phyloP scores from a whole-genome alignment of 2,888 invertebrate genomes.

The Cataglyphis albicans region DNA sequence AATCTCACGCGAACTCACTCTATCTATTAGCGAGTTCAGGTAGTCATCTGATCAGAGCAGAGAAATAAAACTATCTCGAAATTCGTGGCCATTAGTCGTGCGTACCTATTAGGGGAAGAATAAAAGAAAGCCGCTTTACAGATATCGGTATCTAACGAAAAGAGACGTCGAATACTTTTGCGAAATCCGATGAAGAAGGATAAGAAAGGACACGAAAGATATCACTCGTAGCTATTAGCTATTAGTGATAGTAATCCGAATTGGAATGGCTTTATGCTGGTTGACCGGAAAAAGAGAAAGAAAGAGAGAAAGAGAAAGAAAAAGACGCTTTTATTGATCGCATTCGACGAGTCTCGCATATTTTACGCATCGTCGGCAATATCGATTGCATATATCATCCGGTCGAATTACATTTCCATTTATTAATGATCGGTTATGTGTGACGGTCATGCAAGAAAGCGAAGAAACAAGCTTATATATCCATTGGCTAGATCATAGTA shows the following conservation, averaged over 20 bases:
- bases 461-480: constrained; percentile 58
- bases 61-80: constrained; percentile 41
- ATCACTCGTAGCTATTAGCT: constrained; percentile 44
- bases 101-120: constrained; percentile 40
- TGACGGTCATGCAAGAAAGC: not conserved
- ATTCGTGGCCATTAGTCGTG: constrained; percentile 45
- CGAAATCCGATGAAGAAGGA: constrained; percentile 38
- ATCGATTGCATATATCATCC: constrained; percentile 38
- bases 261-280: constrained; percentile 31
- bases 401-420: constrained; percentile 72
- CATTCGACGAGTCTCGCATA: not conserved
- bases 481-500: constrained; percentile 69
- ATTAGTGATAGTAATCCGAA: constrained; percentile 32
- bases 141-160: constrained; percentile 15
- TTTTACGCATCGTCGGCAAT: constrained; percentile 1
- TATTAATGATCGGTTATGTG: constrained; percentile 58
- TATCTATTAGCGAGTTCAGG: constrained; percentile 50
- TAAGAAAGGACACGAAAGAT: constrained; percentile 40
- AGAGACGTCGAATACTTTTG: constrained; percentile 27
- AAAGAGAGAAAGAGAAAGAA: not conserved
- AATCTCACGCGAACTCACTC: constrained; percentile 63
- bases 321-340: not conserved
- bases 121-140: constrained; percentile 40
- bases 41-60: constrained; percentile 25
- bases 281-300: not conserved